Evolutionary conservation across 2,888 invertebrate genomes (phyloP).

Genomic region (Anarsia innoxiella): DNA sequence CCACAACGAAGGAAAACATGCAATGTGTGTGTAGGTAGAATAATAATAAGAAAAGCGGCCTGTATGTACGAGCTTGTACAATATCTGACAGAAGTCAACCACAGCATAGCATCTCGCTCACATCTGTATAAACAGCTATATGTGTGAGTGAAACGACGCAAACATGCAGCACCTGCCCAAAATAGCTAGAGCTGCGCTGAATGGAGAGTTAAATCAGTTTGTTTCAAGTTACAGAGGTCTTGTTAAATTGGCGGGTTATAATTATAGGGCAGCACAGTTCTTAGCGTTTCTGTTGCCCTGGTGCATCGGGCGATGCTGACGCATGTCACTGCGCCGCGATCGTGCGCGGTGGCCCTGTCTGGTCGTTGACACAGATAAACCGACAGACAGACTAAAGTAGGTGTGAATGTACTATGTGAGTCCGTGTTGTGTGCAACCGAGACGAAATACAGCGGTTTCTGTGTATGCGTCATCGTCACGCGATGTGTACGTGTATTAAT

Average conservation of each 20-base stretch:
- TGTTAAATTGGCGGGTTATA: constrained; percentile 16
- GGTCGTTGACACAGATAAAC: constrained; percentile 3
- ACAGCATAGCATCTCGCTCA: background rate
- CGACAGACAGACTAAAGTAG: constrained; percentile 9
- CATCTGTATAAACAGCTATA: background rate
- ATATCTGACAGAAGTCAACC: too few relatives aligned
- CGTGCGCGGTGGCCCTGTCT: constrained; percentile 39
- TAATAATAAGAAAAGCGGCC: too few relatives aligned
- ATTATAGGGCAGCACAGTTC: constrained; percentile 39
- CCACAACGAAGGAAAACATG: too few relatives aligned
- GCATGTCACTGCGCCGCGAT: constrained; percentile 70
- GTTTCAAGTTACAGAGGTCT: constrained; percentile 9
- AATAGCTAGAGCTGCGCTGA: background rate
- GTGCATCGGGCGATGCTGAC: constrained; percentile 62
- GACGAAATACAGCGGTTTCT: too few relatives aligned
- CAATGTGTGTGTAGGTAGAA: too few relatives aligned
- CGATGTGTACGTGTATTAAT: background rate
- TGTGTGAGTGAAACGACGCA: constrained; percentile 1
- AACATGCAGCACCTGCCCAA: background rate
- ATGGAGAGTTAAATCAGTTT: too few relatives aligned
- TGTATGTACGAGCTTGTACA: too few relatives aligned
- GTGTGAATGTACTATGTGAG: background rate
- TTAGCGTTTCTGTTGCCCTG: constrained; percentile 43
- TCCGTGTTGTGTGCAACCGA: constrained; percentile 2
- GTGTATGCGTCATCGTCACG: constrained; percentile 1